Percentiles rank a stretch among this genome's conserved stretches.
phyloP scores from a whole-genome alignment of 30 jellyfish, hydroid and myxozoan species.

The Pelagia noctiluca region DNA sequence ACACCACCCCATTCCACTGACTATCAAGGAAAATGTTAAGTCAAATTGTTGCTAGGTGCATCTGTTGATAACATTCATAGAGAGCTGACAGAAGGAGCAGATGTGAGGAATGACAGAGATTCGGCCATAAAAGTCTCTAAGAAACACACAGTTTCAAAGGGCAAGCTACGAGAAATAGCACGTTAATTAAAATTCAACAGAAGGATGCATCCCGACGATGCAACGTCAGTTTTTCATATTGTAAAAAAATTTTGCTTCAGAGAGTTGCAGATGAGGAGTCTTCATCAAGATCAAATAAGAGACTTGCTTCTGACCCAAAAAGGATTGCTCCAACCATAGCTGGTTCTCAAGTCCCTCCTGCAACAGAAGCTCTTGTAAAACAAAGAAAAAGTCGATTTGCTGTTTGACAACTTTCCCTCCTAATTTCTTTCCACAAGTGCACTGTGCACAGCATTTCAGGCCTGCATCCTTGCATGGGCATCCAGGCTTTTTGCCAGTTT shows the following conservation, averaged over 20 bases:
- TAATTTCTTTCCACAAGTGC: too few species aligned
- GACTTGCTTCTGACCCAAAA: too few species aligned
- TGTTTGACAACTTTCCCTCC: too few species aligned
- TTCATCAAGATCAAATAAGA: too few species aligned
- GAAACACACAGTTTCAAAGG: neutral
- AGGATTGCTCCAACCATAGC: too few species aligned
- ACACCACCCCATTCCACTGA: slow-evolving; percentile 47
- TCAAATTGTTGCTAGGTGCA: slow-evolving; percentile 35
- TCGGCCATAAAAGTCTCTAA: slow-evolving; percentile 27
- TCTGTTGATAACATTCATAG: slow-evolving; percentile 49
- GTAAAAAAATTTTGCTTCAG: slow-evolving; percentile 26
- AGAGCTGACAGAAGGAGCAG: slow-evolving; percentile 51
- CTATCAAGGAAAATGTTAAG: slow-evolving; percentile 40
- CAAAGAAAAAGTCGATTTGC: too few species aligned
- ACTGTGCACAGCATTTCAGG: slow-evolving; percentile 21
- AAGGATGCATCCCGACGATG: neutral
- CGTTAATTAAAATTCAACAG: neutral
- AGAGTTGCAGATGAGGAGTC: too few species aligned
- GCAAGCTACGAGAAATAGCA: neutral
- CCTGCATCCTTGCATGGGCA: slow-evolving; percentile 16
- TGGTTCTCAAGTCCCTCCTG: too few species aligned
- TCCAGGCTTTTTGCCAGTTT: slow-evolving; percentile 11
- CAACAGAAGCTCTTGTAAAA: too few species aligned
- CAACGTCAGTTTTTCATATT: slow-evolving; percentile 25
- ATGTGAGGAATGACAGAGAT: slow-evolving; percentile 61